Evolutionary conservation across 2,888 invertebrate species (phyloP).

Genomic region (Cantharis lateralis): DNA sequence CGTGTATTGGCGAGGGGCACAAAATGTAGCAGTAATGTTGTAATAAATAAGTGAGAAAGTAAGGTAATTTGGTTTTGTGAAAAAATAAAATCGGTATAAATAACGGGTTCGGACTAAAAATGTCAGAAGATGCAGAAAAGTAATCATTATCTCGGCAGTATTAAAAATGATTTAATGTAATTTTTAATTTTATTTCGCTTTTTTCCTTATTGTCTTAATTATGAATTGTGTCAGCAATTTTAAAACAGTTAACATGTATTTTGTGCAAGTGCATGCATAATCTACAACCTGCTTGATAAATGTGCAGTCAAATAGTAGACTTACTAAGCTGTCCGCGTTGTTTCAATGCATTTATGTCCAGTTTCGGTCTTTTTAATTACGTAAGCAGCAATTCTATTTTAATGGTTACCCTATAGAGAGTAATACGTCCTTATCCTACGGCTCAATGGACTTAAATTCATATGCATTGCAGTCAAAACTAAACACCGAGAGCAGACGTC

Average conservation of each 20-base stretch:
- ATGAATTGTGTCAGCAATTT: background rate
- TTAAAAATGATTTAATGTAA: conserved; percentile 15
- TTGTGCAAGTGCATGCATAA: background rate
- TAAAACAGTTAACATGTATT: background rate
- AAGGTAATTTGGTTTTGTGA: conserved; percentile 7
- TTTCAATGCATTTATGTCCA: background rate
- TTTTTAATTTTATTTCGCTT: background rate
- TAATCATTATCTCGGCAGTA: conserved; percentile 10
- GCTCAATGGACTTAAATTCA: too few species aligned
- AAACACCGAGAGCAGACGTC: too few species aligned
- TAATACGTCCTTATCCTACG: too few species aligned
- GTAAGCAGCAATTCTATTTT: background rate
- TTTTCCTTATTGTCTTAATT: background rate
- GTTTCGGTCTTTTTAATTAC: background rate
- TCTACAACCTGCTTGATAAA: background rate
- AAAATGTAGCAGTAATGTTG: background rate
- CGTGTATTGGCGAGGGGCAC: background rate
- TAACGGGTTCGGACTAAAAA: conserved; percentile 13
- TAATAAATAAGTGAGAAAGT: conserved; percentile 8
- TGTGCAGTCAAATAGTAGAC: background rate
- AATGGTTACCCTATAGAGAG: background rate
- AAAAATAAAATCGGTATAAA: conserved; percentile 12
- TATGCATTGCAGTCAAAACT: too few species aligned
- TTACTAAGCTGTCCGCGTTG: background rate
- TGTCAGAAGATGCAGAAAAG: conserved; percentile 12